These are phyloP conservation scores for Microctonus aethiopoides DNA, from an alignment of 2,888 invertebrate genomes.

Conservation along the genomic window DNA sequence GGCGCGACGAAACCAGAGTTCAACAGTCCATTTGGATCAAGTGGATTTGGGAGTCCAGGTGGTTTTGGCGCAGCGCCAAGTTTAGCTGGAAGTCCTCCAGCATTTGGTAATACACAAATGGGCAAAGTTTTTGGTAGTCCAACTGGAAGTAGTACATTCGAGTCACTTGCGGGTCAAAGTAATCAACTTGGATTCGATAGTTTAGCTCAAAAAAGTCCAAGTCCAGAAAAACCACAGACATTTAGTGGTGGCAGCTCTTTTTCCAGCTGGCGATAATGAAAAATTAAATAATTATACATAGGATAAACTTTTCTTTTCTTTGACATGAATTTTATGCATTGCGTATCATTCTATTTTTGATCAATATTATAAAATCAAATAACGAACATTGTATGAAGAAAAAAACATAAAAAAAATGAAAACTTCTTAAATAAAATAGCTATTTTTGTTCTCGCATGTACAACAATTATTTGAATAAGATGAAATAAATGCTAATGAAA, in stretches of 20 bases:
- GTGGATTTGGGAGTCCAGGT: constrained; percentile 50
- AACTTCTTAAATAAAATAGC: too few species aligned
- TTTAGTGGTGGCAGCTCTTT: constrained; percentile 62
- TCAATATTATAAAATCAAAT: not conserved
- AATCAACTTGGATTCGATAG: constrained; percentile 57
- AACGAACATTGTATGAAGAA: not conserved
- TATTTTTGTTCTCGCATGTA: not conserved
- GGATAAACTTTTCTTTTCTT: not conserved
- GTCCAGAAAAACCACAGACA: constrained; percentile 53
- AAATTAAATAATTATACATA: constrained; percentile 22
- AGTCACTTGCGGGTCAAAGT: constrained; percentile 57
- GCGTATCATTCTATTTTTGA: not conserved
- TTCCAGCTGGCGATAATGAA: constrained; percentile 62
- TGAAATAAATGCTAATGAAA: constrained; percentile 10
- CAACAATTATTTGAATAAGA: too few species aligned
- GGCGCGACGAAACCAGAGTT: constrained; percentile 52
- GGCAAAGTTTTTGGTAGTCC: constrained; percentile 52
- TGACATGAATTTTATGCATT: not conserved
- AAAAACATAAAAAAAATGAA: too few species aligned
- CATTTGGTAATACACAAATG: constrained; percentile 42
- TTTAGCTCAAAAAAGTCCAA: constrained; percentile 54
- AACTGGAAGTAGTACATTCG: constrained; percentile 56
- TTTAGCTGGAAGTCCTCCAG: constrained; percentile 51
- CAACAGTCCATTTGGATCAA: constrained; percentile 52
- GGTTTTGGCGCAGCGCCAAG: constrained; percentile 57